phyloP scores from a whole-genome alignment of 2,113 vertebrate species.

The Salminus brasiliensis region DNA sequence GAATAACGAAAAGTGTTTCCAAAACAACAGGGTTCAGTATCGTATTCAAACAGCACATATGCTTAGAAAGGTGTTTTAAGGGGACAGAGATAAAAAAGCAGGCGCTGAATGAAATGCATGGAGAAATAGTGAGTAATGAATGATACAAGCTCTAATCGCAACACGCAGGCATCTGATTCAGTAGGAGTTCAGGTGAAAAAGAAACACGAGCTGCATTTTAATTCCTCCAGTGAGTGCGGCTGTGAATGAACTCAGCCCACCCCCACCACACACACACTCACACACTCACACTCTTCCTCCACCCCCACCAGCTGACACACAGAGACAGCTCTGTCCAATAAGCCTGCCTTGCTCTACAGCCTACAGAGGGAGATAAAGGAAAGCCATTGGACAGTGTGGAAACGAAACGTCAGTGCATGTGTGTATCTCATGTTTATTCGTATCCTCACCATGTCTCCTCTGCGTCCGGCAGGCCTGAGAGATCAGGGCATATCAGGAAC shows the following conservation, averaged over 20 bases:
- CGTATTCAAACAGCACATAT: not conserved
- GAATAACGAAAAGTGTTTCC: not conserved
- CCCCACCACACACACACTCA: not conserved
- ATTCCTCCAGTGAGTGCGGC: not conserved
- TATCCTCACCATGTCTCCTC: not conserved
- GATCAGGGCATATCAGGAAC: not conserved
- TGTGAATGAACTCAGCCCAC: not conserved
- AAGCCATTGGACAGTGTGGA: slow-evolving; percentile 1
- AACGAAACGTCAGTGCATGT: not conserved
- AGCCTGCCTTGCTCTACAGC: slow-evolving; percentile 14
- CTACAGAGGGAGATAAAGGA: slow-evolving; percentile 25
- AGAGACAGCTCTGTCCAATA: not conserved
- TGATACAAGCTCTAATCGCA: slow-evolving; percentile 19
- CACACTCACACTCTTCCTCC: not conserved
- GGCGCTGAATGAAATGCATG: slow-evolving; percentile 1
- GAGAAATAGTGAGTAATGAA: not conserved
- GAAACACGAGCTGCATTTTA: slow-evolving; percentile 4
- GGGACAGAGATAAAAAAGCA: not conserved
- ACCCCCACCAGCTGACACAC: slow-evolving; percentile 20
- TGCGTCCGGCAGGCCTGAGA: not conserved
- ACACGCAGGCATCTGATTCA: slow-evolving; percentile 5
- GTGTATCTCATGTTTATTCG: slow-evolving; percentile 16
- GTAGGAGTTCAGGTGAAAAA: slow-evolving; percentile 7
- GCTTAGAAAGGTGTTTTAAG: slow-evolving; percentile 22
- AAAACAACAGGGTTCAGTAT: slow-evolving; percentile 19